Evolutionary conservation across 2,888 invertebrate genomes (phyloP).

Genomic region (Lumbricus terrestris): DNA sequence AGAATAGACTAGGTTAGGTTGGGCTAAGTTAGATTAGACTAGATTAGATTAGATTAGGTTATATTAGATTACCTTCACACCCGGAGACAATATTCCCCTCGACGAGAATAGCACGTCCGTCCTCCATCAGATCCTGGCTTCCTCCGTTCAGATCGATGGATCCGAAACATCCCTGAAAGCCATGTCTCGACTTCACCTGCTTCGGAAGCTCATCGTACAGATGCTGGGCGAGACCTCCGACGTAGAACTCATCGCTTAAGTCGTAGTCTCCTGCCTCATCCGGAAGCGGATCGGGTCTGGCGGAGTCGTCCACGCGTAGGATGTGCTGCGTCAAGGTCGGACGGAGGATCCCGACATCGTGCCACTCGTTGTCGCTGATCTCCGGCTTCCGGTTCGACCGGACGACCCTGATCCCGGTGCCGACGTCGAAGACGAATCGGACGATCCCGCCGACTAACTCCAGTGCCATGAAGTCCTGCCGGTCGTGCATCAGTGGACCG

Average conservation of each 20-base stretch:
- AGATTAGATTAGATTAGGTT: background rate
- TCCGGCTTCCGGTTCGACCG: constrained; percentile 69
- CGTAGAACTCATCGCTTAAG: constrained; percentile 80
- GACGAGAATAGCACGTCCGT: background rate
- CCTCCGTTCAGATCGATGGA: constrained; percentile 88
- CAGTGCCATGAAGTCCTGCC: constrained; percentile 81
- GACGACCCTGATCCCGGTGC: constrained; percentile 75
- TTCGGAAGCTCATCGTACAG: constrained; percentile 80
- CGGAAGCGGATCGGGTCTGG: constrained; percentile 47
- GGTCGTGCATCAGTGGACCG: constrained; percentile 52
- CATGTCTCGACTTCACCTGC: constrained; percentile 76
- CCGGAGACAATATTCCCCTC: constrained; percentile 17
- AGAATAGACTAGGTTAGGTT: no score
- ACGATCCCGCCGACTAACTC: constrained; percentile 88
- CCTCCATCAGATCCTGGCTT: constrained; percentile 44
- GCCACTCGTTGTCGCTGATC: constrained; percentile 92
- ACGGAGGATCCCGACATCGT: constrained; percentile 83
- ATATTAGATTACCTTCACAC: constrained; percentile 20
- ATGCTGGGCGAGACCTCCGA: constrained; percentile 64
- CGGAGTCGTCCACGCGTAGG: constrained; percentile 78
- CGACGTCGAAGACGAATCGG: constrained; percentile 86
- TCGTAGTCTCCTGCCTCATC: constrained; percentile 65
- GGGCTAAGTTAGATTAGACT: no score
- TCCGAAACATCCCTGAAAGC: constrained; percentile 90
- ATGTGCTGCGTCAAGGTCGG: constrained; percentile 84